A percentile compares a stretch with the other conserved stretches of the same genome.
phyloP scores from a whole-genome alignment of 1,140 invertebrate genomes.

The Drosophila ficusphila region DNA sequence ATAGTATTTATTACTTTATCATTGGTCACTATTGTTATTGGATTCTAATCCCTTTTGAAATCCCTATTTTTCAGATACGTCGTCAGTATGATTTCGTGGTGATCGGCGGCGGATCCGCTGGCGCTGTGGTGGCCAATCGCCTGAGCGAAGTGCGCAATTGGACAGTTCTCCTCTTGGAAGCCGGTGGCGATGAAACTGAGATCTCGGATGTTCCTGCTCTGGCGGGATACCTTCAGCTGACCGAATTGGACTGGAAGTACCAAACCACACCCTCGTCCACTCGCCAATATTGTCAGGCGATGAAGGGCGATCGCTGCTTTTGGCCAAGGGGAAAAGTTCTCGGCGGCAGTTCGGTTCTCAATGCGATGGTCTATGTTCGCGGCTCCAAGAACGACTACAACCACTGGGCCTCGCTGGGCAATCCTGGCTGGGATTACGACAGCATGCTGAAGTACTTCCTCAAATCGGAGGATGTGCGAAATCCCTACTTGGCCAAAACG shows the following conservation, averaged over 20 bases:
- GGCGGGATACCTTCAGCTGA: slow-evolving; percentile 90
- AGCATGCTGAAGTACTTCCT: slow-evolving; percentile 94
- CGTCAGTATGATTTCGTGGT: slow-evolving; percentile 93
- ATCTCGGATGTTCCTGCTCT: slow-evolving; percentile 91
- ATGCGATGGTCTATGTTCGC: slow-evolving; percentile 97
- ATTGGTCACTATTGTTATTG: too few relatives aligned
- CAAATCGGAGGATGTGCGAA: slow-evolving; percentile 94
- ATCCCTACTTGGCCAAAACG: slow-evolving; percentile 90
- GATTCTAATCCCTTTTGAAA: background rate
- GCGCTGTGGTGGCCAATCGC: slow-evolving; percentile 95
- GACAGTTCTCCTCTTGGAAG: slow-evolving; percentile 93
- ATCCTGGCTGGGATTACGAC: slow-evolving; percentile 95
- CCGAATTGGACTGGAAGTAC: slow-evolving; percentile 96
- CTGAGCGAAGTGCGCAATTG: slow-evolving; percentile 92
- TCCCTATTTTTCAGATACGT: slow-evolving; percentile 85
- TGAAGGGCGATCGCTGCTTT: slow-evolving; percentile 93
- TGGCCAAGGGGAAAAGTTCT: slow-evolving; percentile 95
- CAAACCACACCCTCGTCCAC: slow-evolving; percentile 92
- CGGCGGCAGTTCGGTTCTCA: slow-evolving; percentile 97
- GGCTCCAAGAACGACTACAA: slow-evolving; percentile 97
- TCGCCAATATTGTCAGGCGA: slow-evolving; percentile 91
- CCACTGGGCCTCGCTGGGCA: slow-evolving; percentile 93
- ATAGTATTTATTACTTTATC: too few relatives aligned
- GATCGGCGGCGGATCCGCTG: slow-evolving; percentile 96
- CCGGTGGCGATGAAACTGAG: slow-evolving; percentile 92